Evolutionary conservation across 2,797 vertebrate genomes (phyloP), one percentile per base, ranked within the genome.

Genomic region (Anguilla anguilla): DNA sequence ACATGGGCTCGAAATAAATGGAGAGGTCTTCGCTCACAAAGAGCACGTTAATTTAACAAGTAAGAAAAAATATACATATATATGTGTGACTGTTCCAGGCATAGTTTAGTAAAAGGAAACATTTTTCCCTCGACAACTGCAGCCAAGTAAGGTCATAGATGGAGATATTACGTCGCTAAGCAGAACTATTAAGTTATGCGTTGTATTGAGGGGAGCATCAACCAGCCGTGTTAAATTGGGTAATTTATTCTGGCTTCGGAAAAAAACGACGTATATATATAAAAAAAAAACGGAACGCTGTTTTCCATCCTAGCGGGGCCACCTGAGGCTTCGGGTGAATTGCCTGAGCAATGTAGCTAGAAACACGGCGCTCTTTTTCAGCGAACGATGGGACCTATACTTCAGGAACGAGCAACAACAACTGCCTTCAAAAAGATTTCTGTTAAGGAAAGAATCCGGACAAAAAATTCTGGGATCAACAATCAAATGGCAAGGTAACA

Each of bases 401-500:
- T 95, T 88, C 93, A 93, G 88, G 92, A 95, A 81, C 87, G 91
- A 90, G 93, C 95, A 84, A 91, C 95, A 91, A 94, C 95, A 90
- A 94, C 95, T 88, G 90, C 94, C 11, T 28, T 59, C 83, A 96
- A 94, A 84, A 89, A 89, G 86, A 51, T 89, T 2, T 89, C 89
- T 86, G 55, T 93, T 89, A 96, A 88, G n/a, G 94, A 94, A 19
- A 51, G 86, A 93, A 93, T 96, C 85, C 92, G 94, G 88, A 93
- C 91, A 28, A 96, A 96, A 93, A 94, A 95, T 86, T 91, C 95
- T 0, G 96, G 96, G 92, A 83, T 96, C 43, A 94, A 91, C 86
- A 95, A 91, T 39, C 88, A 93, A 22, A 91, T 83, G 84, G 3
- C 92, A 86, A 96, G 94, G 94, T 95, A 93, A 67, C 17, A 28